Conservation (phyloP, 2,113 vertebrate species). For the Hemichromis elongatus region DNA sequence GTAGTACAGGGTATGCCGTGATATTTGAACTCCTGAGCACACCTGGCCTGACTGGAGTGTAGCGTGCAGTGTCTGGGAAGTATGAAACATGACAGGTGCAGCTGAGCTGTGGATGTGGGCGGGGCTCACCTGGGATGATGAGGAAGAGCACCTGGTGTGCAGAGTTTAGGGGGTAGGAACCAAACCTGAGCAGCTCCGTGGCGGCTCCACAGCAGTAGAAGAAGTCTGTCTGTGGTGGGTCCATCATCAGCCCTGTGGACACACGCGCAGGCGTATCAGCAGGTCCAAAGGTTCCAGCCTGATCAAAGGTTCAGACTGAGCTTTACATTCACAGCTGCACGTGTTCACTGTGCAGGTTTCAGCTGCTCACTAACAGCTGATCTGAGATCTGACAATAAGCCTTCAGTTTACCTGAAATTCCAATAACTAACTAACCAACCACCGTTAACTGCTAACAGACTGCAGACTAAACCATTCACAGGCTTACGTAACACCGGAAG, state of each 20-base stretch:
- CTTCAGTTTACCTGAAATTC: background rate
- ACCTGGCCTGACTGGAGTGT: background rate
- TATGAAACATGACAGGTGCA: background rate
- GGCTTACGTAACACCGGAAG: background rate
- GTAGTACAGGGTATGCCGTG: background rate
- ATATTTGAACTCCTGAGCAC: background rate
- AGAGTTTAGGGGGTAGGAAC: constrained; percentile 40
- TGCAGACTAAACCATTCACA: background rate
- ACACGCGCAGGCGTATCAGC: background rate
- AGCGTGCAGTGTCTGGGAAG: no score
- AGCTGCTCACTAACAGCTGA: background rate
- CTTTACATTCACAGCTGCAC: background rate
- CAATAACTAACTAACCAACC: background rate
- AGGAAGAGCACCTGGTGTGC: constrained; percentile 62
- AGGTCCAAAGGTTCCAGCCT: background rate
- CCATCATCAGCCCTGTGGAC: constrained; percentile 36
- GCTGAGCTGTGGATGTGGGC: background rate
- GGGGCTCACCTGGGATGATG: constrained; percentile 72
- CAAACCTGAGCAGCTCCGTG: constrained; percentile 74
- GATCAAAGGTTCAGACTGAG: background rate
- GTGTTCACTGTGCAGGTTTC: background rate
- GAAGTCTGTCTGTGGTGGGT: constrained; percentile 47
- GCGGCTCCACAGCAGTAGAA: constrained; percentile 69
- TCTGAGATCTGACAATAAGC: background rate
- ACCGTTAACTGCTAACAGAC: background rate